Evolutionary conservation across 2,113 vertebrate genomes (phyloP).

Genomic region (Epinephelus moara): DNA sequence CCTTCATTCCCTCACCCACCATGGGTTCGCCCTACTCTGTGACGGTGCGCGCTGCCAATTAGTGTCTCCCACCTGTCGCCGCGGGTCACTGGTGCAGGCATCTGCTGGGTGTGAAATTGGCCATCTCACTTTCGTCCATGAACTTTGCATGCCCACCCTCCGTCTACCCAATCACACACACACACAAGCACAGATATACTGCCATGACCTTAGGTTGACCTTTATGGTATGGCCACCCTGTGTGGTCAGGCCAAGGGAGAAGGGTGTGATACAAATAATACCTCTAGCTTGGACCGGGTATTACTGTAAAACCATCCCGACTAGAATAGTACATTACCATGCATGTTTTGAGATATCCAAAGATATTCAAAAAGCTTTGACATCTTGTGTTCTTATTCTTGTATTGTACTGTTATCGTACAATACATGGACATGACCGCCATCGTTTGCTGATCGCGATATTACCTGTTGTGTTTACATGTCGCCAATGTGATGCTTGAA

Average conservation of each 20-base stretch:
- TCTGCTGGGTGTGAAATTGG: slow-evolving; percentile 81
- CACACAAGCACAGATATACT: slow-evolving; percentile 14
- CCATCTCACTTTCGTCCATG: slow-evolving; percentile 78
- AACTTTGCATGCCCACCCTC: slow-evolving; percentile 64
- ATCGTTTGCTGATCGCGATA: no score
- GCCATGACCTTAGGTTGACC: slow-evolving; percentile 59
- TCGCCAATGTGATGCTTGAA: no score
- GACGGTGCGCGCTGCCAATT: slow-evolving; percentile 76
- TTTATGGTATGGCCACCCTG: slow-evolving; percentile 67
- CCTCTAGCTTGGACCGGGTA: slow-evolving; percentile 2
- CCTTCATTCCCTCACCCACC: slow-evolving; percentile 43
- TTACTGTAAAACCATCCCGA: slow-evolving; percentile 1
- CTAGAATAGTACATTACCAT: not conserved
- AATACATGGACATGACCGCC: no score
- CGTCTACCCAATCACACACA: slow-evolving; percentile 9
- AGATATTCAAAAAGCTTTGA: slow-evolving; percentile 4
- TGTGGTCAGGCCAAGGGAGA: slow-evolving; percentile 11
- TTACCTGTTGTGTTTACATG: no score
- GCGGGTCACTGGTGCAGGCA: slow-evolving; percentile 76
- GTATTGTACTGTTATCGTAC: no score
- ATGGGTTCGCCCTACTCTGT: slow-evolving; percentile 43
- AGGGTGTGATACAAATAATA: slow-evolving; percentile 45
- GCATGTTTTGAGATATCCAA: slow-evolving; percentile 16
- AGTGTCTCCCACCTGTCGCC: slow-evolving; percentile 81
- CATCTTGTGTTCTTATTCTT: not conserved